Evolutionary conservation across 2,888 invertebrate species (phyloP).

Genomic region (Ariolimax columbianus): DNA sequence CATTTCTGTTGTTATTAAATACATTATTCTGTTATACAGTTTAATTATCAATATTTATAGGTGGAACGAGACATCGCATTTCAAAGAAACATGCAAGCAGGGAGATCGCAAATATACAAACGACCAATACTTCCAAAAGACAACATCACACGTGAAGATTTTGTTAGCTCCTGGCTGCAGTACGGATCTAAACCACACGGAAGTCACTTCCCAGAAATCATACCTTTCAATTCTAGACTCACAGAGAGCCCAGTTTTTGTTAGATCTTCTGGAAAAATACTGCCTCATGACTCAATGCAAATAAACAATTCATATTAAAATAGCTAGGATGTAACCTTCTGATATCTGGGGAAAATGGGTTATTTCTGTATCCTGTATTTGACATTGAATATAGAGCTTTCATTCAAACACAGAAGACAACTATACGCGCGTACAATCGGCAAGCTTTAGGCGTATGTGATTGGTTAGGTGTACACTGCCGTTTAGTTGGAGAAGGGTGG

Average conservation of each 20-base stretch:
- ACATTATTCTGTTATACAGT: background rate
- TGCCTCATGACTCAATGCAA: background rate
- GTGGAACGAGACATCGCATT: slow-evolving; percentile 5
- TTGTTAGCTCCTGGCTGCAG: slow-evolving; percentile 45
- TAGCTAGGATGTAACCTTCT: too few relatives aligned
- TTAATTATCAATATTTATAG: background rate
- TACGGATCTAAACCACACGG: slow-evolving; percentile 40
- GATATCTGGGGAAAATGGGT: too few relatives aligned
- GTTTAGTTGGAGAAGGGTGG: too few relatives aligned
- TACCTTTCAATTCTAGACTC: background rate
- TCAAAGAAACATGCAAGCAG: slow-evolving; percentile 20
- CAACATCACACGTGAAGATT: slow-evolving; percentile 37
- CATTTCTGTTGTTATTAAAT: background rate
- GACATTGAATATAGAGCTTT: too few relatives aligned
- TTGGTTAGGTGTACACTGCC: too few relatives aligned
- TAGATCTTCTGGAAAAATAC: background rate
- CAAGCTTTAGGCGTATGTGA: too few relatives aligned
- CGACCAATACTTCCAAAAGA: slow-evolving; percentile 40
- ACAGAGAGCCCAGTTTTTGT: background rate
- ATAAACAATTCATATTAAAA: background rate
- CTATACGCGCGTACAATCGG: too few relatives aligned
- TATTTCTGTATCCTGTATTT: too few relatives aligned
- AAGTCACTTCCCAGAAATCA: slow-evolving; percentile 44
- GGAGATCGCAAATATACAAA: background rate
- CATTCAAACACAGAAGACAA: too few relatives aligned